These are phyloP conservation scores for Ischnus inquisitorius DNA, from an alignment of 2,888 invertebrate genomes.

Conservation along the genomic window DNA sequence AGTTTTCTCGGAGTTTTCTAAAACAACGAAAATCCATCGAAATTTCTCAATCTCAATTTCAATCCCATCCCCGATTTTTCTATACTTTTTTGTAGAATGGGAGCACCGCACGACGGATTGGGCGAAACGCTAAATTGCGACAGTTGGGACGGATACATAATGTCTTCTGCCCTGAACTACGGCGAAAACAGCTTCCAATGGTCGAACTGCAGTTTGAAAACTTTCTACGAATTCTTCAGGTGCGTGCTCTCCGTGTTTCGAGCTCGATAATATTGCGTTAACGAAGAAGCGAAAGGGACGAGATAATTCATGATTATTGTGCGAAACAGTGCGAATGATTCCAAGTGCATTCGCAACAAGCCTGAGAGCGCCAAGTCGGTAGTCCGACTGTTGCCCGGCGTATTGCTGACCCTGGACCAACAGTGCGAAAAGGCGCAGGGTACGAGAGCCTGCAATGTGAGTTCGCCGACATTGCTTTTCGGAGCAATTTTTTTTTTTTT, in stretches of 20 bases:
- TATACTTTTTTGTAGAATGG: conserved; percentile 74
- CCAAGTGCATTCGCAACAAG: conserved; percentile 94
- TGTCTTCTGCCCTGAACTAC: conserved; percentile 72
- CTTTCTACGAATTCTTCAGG: conserved; percentile 76
- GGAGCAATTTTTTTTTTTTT: conserved; percentile 5
- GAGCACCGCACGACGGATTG: conserved; percentile 78
- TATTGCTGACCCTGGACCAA: conserved; percentile 93
- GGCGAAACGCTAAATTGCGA: conserved; percentile 67
- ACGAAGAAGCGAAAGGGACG: background rate
- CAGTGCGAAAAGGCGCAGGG: conserved; percentile 94
- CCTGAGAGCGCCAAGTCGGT: conserved; percentile 93
- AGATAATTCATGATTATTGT: conserved; percentile 87
- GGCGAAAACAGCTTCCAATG: conserved; percentile 76
- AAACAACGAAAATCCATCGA: too few relatives aligned
- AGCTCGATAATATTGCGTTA: background rate
- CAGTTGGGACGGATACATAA: conserved; percentile 75
- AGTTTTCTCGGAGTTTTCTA: conserved; percentile 58
- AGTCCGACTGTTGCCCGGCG: conserved; percentile 94
- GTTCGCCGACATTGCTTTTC: conserved; percentile 74
- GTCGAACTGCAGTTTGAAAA: conserved; percentile 76
- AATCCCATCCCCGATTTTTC: background rate
- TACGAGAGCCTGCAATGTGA: conserved; percentile 91
- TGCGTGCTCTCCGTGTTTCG: conserved; percentile 55
- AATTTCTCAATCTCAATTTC: background rate
- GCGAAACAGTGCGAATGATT: conserved; percentile 87